phyloP scores from a whole-genome alignment of 2,797 vertebrate genomes.

The Lateolabrax maculatus region DNA sequence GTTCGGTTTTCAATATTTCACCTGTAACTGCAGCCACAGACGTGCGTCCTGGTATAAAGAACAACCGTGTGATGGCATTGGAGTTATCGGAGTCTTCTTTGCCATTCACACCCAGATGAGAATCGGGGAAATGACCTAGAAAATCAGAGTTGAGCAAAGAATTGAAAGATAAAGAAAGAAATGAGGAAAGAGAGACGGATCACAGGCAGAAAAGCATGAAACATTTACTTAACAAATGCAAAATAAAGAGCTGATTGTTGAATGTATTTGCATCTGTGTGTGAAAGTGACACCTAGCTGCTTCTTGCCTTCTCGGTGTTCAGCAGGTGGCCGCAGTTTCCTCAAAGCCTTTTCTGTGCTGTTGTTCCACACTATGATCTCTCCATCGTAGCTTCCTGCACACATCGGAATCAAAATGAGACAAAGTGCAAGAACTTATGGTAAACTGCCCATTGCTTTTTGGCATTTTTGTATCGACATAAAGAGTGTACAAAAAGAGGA shows the following conservation, averaged over 20 bases:
- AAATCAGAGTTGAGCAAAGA: background rate
- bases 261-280: constrained; percentile 6
- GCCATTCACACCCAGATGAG: constrained; percentile 25
- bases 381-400: constrained; percentile 83
- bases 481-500: too few relatives aligned
- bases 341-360: constrained; percentile 82
- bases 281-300: constrained; percentile 26
- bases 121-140: constrained; percentile 14
- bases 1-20: constrained; percentile 56
- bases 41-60: constrained; percentile 82
- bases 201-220: background rate
- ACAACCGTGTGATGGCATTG: constrained; percentile 79
- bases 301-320: constrained; percentile 42
- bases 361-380: constrained; percentile 88
- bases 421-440: constrained; percentile 4
- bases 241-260: background rate
- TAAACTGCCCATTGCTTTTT: constrained; percentile 2
- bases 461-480: background rate
- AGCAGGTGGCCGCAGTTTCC: constrained; percentile 70
- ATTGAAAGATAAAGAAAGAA: background rate
- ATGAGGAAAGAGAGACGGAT: background rate
- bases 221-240: background rate
- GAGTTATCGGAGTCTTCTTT: constrained; percentile 62
- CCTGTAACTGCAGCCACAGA: constrained; percentile 75
- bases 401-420: constrained; percentile 38